phyloP scores from a whole-genome alignment of 92 coral and sea anemone species.

The Palythoa heliodiscus region DNA sequence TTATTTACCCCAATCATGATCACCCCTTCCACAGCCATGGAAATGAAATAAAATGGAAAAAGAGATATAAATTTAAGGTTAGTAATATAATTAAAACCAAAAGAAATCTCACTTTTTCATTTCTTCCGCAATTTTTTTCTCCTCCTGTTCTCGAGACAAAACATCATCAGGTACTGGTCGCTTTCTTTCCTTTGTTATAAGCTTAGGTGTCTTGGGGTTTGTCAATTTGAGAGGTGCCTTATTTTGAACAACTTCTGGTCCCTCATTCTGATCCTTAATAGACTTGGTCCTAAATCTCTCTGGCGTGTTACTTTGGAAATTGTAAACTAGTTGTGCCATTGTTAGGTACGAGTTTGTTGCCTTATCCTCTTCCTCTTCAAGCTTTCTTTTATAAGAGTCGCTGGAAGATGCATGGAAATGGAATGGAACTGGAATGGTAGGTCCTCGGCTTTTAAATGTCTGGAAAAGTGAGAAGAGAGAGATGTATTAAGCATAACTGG shows the following conservation, averaged over 20 bases:
- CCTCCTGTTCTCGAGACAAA: conserved; percentile 82
- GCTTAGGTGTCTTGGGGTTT: conserved; percentile 84
- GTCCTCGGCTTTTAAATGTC: conserved; percentile 85
- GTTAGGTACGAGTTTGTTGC: conserved; percentile 73
- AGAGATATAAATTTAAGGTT: too few relatives aligned
- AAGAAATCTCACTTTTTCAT: conserved; percentile 68
- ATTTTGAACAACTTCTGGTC: conserved; percentile 42
- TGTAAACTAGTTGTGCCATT: conserved; percentile 91
- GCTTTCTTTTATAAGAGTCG: conserved; percentile 73
- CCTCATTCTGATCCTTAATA: conserved; percentile 63
- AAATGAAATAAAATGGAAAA: too few relatives aligned
- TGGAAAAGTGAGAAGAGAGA: conserved; percentile 16
- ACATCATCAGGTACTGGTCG: conserved; percentile 74
- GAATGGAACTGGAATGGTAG: conserved; percentile 90
- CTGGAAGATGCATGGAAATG: conserved; percentile 58
- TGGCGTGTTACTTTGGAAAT: conserved; percentile 86
- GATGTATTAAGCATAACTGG: not conserved
- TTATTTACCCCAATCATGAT: too few relatives aligned
- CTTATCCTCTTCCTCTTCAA: conserved; percentile 67
- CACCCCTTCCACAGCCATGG: too few relatives aligned
- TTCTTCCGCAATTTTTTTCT: conserved; percentile 77
- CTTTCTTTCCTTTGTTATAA: conserved; percentile 70
- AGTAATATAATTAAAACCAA: not conserved
- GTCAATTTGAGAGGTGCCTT: conserved; percentile 65
- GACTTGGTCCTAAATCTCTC: conserved; percentile 81